Base-by-base conservation (phyloP, 2,888 invertebrate genomes). In the Chaitophorus viminalis region DNA sequence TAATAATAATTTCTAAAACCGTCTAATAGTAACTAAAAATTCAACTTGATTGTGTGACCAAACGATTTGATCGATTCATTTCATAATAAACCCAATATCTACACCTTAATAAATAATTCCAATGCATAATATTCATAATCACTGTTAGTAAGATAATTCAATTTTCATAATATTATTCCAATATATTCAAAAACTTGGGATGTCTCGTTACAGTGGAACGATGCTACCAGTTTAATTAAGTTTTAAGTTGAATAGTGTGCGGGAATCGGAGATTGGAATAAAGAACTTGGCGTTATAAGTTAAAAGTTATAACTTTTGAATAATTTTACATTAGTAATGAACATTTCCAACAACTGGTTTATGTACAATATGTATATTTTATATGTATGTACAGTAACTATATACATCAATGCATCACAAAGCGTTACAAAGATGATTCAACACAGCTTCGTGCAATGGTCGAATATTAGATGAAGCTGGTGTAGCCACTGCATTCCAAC, bases 231-330 rank as follows among this genome's bases (percentile, higher is more conserved):
- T 72, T 33, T 72, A 52, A 82, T 72, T 72, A 82, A 52, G 72
- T 82, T 82, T 72, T 82, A 72, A 82, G 52, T 72, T n/a, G 33
- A 74, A 54, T 54, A 36, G 52, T 17, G 14, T 29, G 46, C 29
- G n/a, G 0, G n/a, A 83, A 75, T 75, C 36, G n/a, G 29, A 39
- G 21, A 60, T 74, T 60, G 3, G 8, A 36, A 11, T 29, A 60
- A 75, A 60, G 36, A 83, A 83, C 31, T 74, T 36, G n/a, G n/a
- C 29, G 54, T 74, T n/a, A n/a, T n/a, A n/a, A n/a, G 18, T 2
- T 54, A 82, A 74, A 74, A 82, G 74, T 36, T 82, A 60, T 82
- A 54, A 54, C n/a, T 74, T 82, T 82, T 29, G 82, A 82, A 82
- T 82, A 74, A 82, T 21, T 82, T 82, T 74, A 36, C 74, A 60